phyloP scores from a whole-genome alignment of 2,797 vertebrate genomes.

The Manis pentadactyla region DNA sequence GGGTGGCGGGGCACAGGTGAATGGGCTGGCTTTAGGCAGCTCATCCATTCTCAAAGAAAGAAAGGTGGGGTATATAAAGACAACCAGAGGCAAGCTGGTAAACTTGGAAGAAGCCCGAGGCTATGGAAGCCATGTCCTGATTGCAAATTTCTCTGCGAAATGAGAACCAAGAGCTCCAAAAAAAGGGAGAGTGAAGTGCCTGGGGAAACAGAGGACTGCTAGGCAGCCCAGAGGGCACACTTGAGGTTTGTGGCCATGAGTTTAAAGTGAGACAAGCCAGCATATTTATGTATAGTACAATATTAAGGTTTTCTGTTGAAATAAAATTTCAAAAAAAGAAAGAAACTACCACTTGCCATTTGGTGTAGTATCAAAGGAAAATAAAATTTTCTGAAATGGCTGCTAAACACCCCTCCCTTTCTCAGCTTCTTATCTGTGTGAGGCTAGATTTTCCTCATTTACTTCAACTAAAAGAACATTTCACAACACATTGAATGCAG shows the following conservation, averaged over 20 bases:
- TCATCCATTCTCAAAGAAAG: not conserved
- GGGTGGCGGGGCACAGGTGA: not conserved
- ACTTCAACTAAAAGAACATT: not conserved
- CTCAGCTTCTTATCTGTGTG: not conserved
- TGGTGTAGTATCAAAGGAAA: not conserved
- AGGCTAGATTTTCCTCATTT: not conserved
- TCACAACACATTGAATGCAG: not conserved
- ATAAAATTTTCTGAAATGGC: not conserved
- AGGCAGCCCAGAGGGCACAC: not conserved
- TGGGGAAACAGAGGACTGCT: not conserved
- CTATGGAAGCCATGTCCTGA: not conserved
- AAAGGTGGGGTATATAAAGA: too few species aligned
- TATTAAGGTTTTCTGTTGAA: slow-evolving; percentile 22
- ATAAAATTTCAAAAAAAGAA: not conserved
- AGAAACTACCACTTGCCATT: not conserved
- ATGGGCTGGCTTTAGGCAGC: not conserved
- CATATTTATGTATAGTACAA: not conserved
- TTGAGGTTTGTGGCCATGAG: not conserved
- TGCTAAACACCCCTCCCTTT: not conserved
- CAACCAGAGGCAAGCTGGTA: not conserved
- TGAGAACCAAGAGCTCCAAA: not conserved
- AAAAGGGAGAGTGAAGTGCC: not conserved
- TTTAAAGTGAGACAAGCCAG: slow-evolving; percentile 18
- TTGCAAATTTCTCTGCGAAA: not conserved
- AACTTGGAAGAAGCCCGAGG: not conserved